Conservation (phyloP, 2,797 vertebrate genomes). For the Squalus acanthias region DNA sequence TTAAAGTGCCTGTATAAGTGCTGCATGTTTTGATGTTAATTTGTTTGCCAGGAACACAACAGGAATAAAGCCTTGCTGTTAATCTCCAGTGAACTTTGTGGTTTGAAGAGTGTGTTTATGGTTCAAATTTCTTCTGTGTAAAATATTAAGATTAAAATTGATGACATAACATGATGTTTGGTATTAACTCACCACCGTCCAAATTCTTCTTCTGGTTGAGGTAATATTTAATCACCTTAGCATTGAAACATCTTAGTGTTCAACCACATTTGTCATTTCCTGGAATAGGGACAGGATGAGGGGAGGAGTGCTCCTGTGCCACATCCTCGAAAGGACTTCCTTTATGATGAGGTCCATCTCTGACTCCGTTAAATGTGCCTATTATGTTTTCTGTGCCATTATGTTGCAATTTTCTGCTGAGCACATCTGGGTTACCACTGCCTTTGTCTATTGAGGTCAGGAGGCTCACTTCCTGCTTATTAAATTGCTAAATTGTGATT, state of each 20-base stretch:
- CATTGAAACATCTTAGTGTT: not conserved
- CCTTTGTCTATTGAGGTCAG: not conserved
- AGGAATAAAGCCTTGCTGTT: not conserved
- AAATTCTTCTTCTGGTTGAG: not conserved
- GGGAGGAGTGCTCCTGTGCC: not conserved
- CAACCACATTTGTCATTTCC: not conserved
- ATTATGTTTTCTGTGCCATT: not conserved
- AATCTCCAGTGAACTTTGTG: not conserved
- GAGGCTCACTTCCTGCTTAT: not conserved
- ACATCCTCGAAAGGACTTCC: not conserved
- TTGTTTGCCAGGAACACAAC: not conserved
- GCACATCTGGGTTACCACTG: not conserved
- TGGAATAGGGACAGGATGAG: not conserved
- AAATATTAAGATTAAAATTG: constrained; percentile 15
- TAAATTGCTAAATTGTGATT: not conserved
- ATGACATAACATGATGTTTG: not conserved
- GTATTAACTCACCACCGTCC: too few species aligned
- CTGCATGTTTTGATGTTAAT: not conserved
- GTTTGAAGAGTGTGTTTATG: not conserved
- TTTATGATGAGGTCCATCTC: not conserved
- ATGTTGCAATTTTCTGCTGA: not conserved
- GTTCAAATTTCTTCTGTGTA: not conserved
- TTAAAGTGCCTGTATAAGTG: not conserved
- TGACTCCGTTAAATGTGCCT: not conserved
- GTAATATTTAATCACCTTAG: not conserved